Percentiles rank a stretch among this genome's conserved stretches.
phyloP scores from a whole-genome alignment of 1,140 invertebrate species.

The Hermatobates lingyangjiaoensis region DNA sequence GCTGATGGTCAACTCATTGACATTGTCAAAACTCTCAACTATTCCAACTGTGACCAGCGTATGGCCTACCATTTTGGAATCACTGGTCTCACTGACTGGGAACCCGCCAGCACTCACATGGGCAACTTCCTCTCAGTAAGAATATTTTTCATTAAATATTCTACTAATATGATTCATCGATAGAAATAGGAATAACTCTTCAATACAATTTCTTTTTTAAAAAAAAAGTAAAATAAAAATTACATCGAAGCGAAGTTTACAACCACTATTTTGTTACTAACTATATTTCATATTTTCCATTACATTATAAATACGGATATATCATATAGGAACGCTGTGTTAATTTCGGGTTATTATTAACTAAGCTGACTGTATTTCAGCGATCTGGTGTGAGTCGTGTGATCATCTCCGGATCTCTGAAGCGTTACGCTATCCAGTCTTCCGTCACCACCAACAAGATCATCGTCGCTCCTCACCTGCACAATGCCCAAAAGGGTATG shows the following conservation, averaged over 20 bases:
- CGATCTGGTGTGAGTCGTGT: slow-evolving; percentile 16
- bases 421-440: slow-evolving; percentile 17
- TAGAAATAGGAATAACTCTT: no score
- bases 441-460: slow-evolving; percentile 19
- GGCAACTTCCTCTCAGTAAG: slow-evolving; percentile 33
- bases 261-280: no score
- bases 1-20: slow-evolving; percentile 32
- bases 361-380: no score
- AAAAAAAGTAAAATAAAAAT: no score
- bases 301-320: no score
- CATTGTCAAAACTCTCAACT: slow-evolving; percentile 44
- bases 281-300: neutral
- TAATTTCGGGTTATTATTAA: no score
- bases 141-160: slow-evolving; percentile 11
- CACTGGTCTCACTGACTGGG: slow-evolving; percentile 27
- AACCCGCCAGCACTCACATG: slow-evolving; percentile 31
- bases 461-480: slow-evolving; percentile 12
- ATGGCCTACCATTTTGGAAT: slow-evolving; percentile 38
- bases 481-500: slow-evolving; percentile 15
- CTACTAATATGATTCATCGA: no score
- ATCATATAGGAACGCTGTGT: no score
- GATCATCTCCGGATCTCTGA: slow-evolving; percentile 16
- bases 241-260: no score
- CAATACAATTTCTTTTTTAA: no score
- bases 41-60: slow-evolving; percentile 34